Percentiles rank a stretch among this genome's conserved stretches.
Evolutionary conservation across 2,888 invertebrate species (phyloP).

Genomic region (Acanthopleura granulata): DNA sequence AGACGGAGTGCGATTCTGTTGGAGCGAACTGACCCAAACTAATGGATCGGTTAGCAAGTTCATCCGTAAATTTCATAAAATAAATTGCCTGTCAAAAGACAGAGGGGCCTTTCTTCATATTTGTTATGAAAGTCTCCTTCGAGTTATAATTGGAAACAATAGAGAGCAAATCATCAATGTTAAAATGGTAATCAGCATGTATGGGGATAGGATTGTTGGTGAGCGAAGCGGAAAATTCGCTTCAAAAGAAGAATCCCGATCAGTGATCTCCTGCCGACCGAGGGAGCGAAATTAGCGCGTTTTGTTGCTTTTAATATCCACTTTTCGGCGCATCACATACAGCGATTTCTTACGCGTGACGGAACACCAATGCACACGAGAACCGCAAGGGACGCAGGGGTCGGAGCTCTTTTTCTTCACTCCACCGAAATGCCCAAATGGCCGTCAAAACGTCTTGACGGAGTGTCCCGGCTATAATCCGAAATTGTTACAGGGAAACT

Average conservation of each 20-base stretch:
- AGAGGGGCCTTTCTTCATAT: not conserved
- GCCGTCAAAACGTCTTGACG: not conserved
- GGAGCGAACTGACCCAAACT: not conserved
- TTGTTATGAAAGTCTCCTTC: not conserved
- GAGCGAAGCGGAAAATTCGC: slow-evolving; percentile 10
- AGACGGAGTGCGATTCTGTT: not conserved
- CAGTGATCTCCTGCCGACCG: not conserved
- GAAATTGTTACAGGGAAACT: not conserved
- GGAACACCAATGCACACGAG: not conserved
- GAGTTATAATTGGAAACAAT: slow-evolving; percentile 10
- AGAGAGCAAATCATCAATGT: not conserved
- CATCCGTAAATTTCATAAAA: slow-evolving; percentile 2
- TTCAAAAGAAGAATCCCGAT: slow-evolving; percentile 6
- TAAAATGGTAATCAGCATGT: slow-evolving; percentile 8
- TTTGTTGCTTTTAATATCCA: slow-evolving; percentile 18
- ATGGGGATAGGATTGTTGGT: not conserved
- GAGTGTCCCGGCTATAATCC: not conserved
- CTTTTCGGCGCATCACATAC: slow-evolving; percentile 15
- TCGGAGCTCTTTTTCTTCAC: not conserved
- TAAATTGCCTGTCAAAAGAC: slow-evolving; percentile 10
- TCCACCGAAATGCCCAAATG: not conserved
- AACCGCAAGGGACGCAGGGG: slow-evolving; percentile 10
- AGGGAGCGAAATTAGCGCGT: slow-evolving; percentile 11
- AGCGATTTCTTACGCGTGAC: slow-evolving; percentile 14
- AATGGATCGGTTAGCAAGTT: not conserved